Percentiles rank a stretch among this genome's conserved stretches.
phyloP scores from a whole-genome alignment of 2,113 vertebrate species.

The Thalassoma bifasciatum region DNA sequence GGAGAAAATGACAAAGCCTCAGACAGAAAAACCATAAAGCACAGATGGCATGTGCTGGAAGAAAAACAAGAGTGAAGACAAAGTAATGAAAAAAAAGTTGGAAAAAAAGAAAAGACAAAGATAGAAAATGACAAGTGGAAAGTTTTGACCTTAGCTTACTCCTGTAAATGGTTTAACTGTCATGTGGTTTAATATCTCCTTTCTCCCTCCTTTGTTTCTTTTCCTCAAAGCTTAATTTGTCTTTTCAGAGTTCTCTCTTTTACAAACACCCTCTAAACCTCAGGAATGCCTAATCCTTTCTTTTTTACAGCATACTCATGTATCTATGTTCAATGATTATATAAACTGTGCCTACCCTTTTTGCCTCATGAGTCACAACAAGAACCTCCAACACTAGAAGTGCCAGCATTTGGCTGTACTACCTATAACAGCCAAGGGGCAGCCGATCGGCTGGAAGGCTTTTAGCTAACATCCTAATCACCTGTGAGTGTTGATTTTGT shows the following conservation, averaged over 20 bases:
- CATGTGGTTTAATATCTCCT: conserved; percentile 26
- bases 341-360: too few species aligned
- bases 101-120: neutral
- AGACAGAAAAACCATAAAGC: neutral
- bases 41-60: neutral
- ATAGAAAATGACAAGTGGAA: conserved; percentile 37
- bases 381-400: conserved; percentile 22
- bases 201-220: conserved; percentile 4
- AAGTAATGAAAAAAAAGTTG: neutral
- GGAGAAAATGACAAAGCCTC: neutral
- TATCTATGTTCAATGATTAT: conserved; percentile 12
- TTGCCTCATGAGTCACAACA: conserved; percentile 11
- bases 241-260: neutral
- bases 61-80: too few species aligned
- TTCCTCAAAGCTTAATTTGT: neutral
- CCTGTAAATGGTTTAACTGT: conserved; percentile 20
- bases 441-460: too few species aligned
- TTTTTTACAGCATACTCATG: neutral
- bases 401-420: too few species aligned
- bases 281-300: conserved; percentile 6
- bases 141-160: conserved; percentile 22
- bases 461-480: too few species aligned
- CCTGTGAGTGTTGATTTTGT: too few species aligned
- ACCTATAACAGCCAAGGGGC: too few species aligned
- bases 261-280: conserved; percentile 10